Percentiles rank a stretch among this genome's conserved stretches.
These are phyloP conservation scores for Syngnathoides biaculeatus DNA, from an alignment of 2,113 vertebrate genomes.

Conservation along the genomic window DNA sequence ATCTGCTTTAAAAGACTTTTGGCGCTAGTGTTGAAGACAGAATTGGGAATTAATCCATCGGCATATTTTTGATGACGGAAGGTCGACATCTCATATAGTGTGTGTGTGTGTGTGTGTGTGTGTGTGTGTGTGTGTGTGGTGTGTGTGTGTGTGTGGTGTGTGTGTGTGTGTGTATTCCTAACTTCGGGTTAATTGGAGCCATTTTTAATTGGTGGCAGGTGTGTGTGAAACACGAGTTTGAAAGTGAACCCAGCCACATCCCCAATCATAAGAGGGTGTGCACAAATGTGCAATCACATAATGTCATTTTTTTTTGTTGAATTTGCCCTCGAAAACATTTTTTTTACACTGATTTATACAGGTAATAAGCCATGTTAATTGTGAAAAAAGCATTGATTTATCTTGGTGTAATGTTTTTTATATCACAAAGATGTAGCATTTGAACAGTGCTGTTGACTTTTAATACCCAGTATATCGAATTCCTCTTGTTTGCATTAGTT, in stretches of 20 bases:
- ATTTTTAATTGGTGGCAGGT: background rate
- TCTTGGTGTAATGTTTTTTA: background rate
- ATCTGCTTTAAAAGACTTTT: too few species aligned
- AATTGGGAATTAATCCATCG: too few species aligned
- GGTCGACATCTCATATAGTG: too few species aligned
- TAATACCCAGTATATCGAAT: background rate
- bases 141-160: too few species aligned
- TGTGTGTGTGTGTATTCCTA: too few species aligned
- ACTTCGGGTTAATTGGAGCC: background rate
- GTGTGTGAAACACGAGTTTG: background rate
- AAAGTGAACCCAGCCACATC: background rate
- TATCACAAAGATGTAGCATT: background rate
- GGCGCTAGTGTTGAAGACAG: too few species aligned
- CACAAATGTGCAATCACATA: background rate
- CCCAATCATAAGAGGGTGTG: background rate
- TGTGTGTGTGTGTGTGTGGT: too few species aligned
- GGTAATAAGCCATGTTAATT: background rate
- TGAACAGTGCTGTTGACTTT: background rate
- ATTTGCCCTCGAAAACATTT: background rate
- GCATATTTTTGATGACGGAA: too few species aligned
- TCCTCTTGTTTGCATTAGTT: constrained; percentile 9
- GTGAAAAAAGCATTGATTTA: background rate
- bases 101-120: too few species aligned
- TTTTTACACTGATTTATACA: background rate
- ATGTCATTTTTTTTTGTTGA: background rate